Percentiles rank a stretch among this genome's conserved stretches.
Evolutionary conservation across 2,888 invertebrate genomes (phyloP).

Genomic region (Punctoribates punctum): DNA sequence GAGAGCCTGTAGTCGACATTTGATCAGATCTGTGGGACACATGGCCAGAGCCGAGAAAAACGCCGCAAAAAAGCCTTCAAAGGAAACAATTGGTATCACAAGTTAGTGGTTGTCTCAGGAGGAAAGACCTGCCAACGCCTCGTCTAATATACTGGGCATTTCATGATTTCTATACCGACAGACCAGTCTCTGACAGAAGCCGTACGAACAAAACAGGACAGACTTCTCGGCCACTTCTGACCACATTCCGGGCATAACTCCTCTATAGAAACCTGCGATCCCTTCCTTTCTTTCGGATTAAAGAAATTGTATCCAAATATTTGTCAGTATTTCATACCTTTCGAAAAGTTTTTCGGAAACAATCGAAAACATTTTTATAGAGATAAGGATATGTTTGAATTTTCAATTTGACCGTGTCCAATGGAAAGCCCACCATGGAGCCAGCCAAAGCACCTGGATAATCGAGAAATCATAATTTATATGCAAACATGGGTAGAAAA

Average conservation of each 20-base stretch:
- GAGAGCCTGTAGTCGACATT: constrained; percentile 93
- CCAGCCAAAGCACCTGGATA: constrained; percentile 77
- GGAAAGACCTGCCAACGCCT: constrained; percentile 38
- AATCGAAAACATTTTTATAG: constrained; percentile 80
- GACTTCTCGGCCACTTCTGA: constrained; percentile 98
- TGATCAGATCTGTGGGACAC: constrained; percentile 95
- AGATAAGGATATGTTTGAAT: constrained; percentile 94
- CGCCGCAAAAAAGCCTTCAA: constrained; percentile 78
- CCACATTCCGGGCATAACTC: constrained; percentile 86
- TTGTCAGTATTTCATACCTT: constrained; percentile 52
- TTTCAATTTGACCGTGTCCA: constrained; percentile 98
- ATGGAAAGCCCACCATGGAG: constrained; percentile 94
- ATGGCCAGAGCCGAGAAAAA: constrained; percentile 93
- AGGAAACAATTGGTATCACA: constrained; percentile 54
- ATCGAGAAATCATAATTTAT: too few relatives aligned
- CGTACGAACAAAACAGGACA: constrained; percentile 90
- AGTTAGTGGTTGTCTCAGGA: constrained; percentile 49
- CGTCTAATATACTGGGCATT: constrained; percentile 63
- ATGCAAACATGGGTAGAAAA: too few relatives aligned
- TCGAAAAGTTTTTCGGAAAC: constrained; percentile 74
- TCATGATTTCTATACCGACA: constrained; percentile 56
- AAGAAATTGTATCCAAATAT: neutral
- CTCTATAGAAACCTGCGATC: constrained; percentile 82
- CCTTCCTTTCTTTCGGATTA: constrained; percentile 64
- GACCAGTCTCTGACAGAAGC: constrained; percentile 88